Evolutionary conservation across 2,113 vertebrate species (phyloP), one percentile per base, ranked within the genome.

Genomic region (Tragelaphus strepsiceros): DNA sequence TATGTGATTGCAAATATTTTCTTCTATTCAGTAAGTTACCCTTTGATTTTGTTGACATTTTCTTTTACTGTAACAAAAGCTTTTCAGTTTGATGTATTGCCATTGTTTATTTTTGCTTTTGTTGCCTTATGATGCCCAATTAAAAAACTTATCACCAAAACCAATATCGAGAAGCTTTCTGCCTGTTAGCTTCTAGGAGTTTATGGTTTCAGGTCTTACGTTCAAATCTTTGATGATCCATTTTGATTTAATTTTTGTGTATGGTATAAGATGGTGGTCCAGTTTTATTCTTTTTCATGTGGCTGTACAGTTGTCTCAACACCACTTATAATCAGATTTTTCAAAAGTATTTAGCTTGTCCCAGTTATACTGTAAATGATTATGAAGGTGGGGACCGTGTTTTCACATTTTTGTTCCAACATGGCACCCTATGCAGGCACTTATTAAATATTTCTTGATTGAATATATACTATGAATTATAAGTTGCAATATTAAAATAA

Each of bases 401-500:
- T 7, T 53, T 90, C 3, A 28, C 16, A 26, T 49, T 96, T 90
- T 82, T 67, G 11, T 84, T 83, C 15, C 35, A 88, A 26, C 5
- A 12, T 32, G 39, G 22, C 10, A 54, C 32, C 49, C n/a, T 86
- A 14, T 43, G 43, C 43, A 43, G n/a, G 74, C 15, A 28, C 53
- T 96, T 64, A 81, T 26, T 51, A 89, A n/a, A 62, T 87, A 54
- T 85, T 90, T 89, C 67, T 89, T 93, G 22, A 93, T 59, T 92
- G 71, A 94, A 43, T 85, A 77, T 15, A 85, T 86, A 35, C 14
- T 87, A 12, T 85, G 17, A 89, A 35, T 94, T 97, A 54, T 85
- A 92, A 84, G 56, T 39, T 96, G 7, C 1, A 62, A 58, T 97
- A 80, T 93, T 95, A 86, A 89, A 93, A 81, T 93, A 58, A 19